Evolutionary conservation across 1,140 invertebrate genomes (phyloP).

Genomic region (Nymphalis io): DNA sequence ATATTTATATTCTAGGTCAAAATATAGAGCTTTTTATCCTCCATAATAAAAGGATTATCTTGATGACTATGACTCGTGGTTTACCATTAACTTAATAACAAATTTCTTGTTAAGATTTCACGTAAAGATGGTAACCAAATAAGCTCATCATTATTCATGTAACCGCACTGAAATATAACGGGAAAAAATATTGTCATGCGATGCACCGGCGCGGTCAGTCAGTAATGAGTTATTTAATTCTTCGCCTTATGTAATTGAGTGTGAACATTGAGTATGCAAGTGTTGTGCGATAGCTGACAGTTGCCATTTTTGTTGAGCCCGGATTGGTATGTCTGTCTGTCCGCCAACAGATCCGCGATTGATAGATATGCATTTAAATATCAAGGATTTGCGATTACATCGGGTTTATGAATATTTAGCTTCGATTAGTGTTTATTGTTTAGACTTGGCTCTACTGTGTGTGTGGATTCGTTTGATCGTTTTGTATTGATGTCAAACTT

Average conservation of each 20-base stretch:
- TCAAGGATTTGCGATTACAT: conserved; percentile 17
- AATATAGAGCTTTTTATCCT: too few relatives aligned
- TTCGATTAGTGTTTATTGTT: conserved; percentile 18
- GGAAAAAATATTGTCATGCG: neutral
- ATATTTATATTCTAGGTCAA: too few relatives aligned
- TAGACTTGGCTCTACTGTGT: conserved; percentile 3
- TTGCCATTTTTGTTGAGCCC: conserved; percentile 17
- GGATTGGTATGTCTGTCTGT: conserved; percentile 21
- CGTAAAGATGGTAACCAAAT: neutral
- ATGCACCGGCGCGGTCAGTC: neutral
- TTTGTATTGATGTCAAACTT: too few relatives aligned
- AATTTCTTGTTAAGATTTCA: neutral
- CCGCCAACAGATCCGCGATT: conserved; percentile 23
- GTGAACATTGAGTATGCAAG: conserved; percentile 7
- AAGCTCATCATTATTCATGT: neutral
- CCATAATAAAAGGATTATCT: too few relatives aligned
- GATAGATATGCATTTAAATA: conserved; percentile 20
- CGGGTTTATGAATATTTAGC: conserved; percentile 14
- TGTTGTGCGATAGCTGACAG: conserved; percentile 1
- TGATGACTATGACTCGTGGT: too few relatives aligned
- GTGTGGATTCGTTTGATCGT: too few relatives aligned
- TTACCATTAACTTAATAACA: too few relatives aligned
- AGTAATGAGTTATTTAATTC: conserved; percentile 10
- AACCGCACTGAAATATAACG: neutral
- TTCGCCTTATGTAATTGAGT: conserved; percentile 19